Base-by-base conservation (phyloP, 1,140 invertebrate genomes). In the Calycopis cecrops region DNA sequence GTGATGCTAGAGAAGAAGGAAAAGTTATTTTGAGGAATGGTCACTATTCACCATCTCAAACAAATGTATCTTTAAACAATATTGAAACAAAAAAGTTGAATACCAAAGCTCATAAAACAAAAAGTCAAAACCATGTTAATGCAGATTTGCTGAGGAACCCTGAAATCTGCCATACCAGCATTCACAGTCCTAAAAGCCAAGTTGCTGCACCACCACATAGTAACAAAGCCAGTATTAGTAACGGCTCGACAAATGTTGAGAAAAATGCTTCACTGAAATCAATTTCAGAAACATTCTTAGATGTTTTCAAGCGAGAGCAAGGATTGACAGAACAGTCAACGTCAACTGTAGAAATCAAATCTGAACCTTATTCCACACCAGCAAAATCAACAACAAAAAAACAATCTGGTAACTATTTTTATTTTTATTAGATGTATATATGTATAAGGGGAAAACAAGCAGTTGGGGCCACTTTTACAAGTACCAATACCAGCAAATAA, bases 271-370 rank as follows among this genome's bases (percentile, higher is more conserved):
- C 66, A 14, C 11, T 53, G 33, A 77, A 73, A 40, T 55, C 59
- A 14, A 67, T 62, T 17, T 52, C 60, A 7, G 81, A 87, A 64
- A 87, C 81, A 38, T 87, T 85, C 60, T 62, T 87, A 38, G 83
- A 87, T 81, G 83, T 87, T 7, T 87, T 83, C 62, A 87, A 87
- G 53, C 75, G 83, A 60, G 83, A 86, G 60, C 83, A 86, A 61
- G 76, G 80, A 14, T 38, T 86, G 14, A 65, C 68, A 52, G 83
- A 79, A 17, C 67, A 3, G 14, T 6, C 40, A 4, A 9, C 40
- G 9, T 16, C 67, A 21, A 48, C 33, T 37, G 48, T 55, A 35
- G 54, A 62, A 51, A 48, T 73, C 14, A 79, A 77, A 65, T 76
- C 67, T 69, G 78, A 81, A 57, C 52, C 67, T 37, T 42, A 44